These are phyloP conservation scores for Lasioglossum baleicum DNA, from an alignment of 1,140 invertebrate species.

Conservation along the genomic window DNA sequence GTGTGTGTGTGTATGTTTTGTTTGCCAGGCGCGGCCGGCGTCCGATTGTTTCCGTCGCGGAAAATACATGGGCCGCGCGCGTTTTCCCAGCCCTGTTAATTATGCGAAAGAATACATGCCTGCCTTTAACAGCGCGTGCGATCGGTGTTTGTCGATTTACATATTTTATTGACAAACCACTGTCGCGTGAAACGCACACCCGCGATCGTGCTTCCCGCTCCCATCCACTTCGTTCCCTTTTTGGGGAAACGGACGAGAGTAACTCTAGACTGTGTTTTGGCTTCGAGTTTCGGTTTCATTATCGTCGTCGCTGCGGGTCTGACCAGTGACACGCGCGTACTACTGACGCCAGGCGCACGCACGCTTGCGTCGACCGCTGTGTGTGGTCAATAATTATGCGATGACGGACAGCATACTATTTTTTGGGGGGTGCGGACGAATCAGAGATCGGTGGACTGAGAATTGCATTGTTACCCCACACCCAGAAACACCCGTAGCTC, in stretches of 20 bases:
- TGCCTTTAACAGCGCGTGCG: too few species aligned
- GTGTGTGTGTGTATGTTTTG: too few species aligned
- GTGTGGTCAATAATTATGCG: conserved; percentile 17
- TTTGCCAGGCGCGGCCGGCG: too few species aligned
- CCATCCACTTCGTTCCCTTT: too few species aligned
- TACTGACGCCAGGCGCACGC: conserved; percentile 30
- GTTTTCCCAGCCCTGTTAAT: too few species aligned
- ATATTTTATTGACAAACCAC: background rate
- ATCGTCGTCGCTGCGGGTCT: conserved; percentile 2
- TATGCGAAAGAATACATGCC: too few species aligned
- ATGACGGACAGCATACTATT: background rate
- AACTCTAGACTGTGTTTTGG: background rate
- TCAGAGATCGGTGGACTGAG: too few species aligned
- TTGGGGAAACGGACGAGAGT: background rate
- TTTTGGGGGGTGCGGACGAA: too few species aligned
- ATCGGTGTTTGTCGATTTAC: background rate
- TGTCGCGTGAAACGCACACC: background rate
- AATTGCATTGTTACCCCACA: too few species aligned
- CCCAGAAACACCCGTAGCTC: too few species aligned
- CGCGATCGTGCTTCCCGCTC: background rate
- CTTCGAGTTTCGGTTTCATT: conserved; percentile 22
- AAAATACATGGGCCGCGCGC: too few species aligned
- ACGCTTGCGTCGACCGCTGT: conserved; percentile 11
- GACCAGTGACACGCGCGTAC: conserved; percentile 38
- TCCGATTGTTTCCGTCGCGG: too few species aligned